These are phyloP conservation scores for Dryocosmus kuriphilus DNA, from an alignment of 2,888 invertebrate genomes.

Conservation along the genomic window DNA sequence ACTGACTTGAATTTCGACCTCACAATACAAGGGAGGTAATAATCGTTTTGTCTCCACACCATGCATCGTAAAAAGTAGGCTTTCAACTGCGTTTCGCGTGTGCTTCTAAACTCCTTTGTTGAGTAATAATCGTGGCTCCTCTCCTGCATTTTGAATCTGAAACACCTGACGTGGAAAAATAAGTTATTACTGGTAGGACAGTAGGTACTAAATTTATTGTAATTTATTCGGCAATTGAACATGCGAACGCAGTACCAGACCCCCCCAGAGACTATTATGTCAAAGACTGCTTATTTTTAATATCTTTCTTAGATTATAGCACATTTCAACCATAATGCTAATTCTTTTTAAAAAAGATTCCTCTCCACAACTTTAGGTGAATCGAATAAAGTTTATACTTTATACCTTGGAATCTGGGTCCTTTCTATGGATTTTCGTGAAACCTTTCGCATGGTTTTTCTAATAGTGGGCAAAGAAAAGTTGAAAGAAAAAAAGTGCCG, in stretches of 20 bases:
- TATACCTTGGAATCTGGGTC: no score
- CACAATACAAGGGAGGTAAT: constrained; percentile 25
- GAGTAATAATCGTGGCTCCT: constrained; percentile 14
- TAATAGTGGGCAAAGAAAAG: no score
- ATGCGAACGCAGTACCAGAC: background rate
- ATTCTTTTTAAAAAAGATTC: background rate
- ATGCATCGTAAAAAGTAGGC: constrained; percentile 25
- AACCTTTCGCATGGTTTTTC: no score
- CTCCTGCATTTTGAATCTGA: constrained; percentile 17
- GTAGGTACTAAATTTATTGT: constrained; percentile 25
- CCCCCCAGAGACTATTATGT: constrained; percentile 1
- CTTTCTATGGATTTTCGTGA: no score
- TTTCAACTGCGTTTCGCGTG: constrained; percentile 29
- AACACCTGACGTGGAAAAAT: constrained; percentile 38
- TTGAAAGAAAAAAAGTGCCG: no score
- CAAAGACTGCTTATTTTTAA: background rate
- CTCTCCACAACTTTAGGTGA: no score
- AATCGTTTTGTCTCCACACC: constrained; percentile 37
- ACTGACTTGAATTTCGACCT: constrained; percentile 29
- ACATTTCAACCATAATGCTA: constrained; percentile 17
- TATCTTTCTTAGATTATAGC: background rate
- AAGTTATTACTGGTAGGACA: constrained; percentile 31
- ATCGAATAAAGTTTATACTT: no score
- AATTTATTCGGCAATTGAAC: constrained; percentile 32
- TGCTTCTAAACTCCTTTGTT: constrained; percentile 37